Conservation (phyloP, 2,797 vertebrate genomes). For the Chloroceryle inda region DNA sequence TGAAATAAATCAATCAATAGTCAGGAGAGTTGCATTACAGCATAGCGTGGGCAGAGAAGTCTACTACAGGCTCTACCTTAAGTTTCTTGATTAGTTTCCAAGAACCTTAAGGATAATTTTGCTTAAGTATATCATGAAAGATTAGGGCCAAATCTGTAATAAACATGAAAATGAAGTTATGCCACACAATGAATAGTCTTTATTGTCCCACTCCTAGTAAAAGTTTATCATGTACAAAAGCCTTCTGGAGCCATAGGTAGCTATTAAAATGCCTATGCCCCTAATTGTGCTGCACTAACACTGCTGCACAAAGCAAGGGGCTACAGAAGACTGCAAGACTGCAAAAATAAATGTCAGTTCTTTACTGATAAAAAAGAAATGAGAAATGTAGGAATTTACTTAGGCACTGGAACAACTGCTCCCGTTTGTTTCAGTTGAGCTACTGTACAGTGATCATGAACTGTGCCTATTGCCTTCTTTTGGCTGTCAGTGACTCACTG, state of each 20-base stretch:
- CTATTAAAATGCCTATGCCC: background rate
- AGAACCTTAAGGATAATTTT: conserved; percentile 32
- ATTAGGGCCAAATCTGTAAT: conserved; percentile 31
- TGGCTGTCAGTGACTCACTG: background rate
- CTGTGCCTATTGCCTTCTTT: background rate
- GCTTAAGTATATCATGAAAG: conserved; percentile 37
- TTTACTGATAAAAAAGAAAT: background rate
- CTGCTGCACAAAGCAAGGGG: background rate
- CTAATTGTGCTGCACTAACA: conserved; percentile 21
- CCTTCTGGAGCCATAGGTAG: background rate
- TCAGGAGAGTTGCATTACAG: conserved; percentile 25
- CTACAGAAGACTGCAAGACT: background rate
- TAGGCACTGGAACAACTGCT: background rate
- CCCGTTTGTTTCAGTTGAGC: background rate
- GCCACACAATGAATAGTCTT: background rate
- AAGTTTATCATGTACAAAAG: conserved; percentile 28
- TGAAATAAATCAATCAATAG: conserved; percentile 63
- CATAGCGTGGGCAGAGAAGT: background rate
- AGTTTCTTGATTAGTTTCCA: conserved; percentile 23
- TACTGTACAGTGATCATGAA: background rate
- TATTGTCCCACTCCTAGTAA: conserved; percentile 29
- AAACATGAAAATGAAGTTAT: conserved; percentile 49
- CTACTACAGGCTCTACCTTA: background rate
- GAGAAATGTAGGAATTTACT: background rate
- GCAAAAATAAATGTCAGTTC: background rate